A percentile compares a stretch with the other conserved stretches of the same genome.
Conservation (phyloP, 2,888 invertebrate genomes). For the Cataglyphis altisquamis region DNA sequence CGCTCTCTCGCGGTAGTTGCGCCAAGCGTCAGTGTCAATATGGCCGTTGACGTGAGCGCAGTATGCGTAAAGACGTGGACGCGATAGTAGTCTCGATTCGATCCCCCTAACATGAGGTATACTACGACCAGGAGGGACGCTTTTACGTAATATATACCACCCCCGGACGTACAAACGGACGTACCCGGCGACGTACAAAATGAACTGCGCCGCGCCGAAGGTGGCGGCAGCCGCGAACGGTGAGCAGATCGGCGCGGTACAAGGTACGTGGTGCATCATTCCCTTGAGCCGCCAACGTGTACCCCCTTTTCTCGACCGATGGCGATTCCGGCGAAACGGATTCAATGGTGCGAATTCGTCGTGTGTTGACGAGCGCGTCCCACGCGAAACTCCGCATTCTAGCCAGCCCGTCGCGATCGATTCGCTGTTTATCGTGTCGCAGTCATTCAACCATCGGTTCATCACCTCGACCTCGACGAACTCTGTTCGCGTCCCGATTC, state of each 20-base stretch:
- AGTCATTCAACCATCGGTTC: constrained; percentile 42
- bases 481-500: neutral
- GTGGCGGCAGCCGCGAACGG: constrained; percentile 22
- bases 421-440: constrained; percentile 57
- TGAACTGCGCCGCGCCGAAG: constrained; percentile 58
- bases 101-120: constrained; percentile 67
- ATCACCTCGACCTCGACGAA: neutral
- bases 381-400: constrained; percentile 51
- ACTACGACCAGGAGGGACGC: constrained; percentile 47
- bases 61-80: constrained; percentile 66
- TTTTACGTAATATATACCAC: constrained; percentile 63
- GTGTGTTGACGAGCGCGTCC: constrained; percentile 68
- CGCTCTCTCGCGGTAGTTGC: constrained; percentile 71
- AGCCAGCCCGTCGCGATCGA: constrained; percentile 67
- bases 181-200: constrained; percentile 47
- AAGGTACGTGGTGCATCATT: constrained; percentile 67
- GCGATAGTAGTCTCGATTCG: constrained; percentile 68
- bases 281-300: constrained; percentile 19
- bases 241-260: constrained; percentile 39
- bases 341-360: neutral
- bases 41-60: constrained; percentile 75
- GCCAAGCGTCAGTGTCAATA: constrained; percentile 77
- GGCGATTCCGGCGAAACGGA: neutral
- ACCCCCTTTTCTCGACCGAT: neutral
- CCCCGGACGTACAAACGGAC: constrained; percentile 42